These are phyloP conservation scores for Thinocorus orbignyianus DNA, from an alignment of 2,113 vertebrate species.

Conservation along the genomic window DNA sequence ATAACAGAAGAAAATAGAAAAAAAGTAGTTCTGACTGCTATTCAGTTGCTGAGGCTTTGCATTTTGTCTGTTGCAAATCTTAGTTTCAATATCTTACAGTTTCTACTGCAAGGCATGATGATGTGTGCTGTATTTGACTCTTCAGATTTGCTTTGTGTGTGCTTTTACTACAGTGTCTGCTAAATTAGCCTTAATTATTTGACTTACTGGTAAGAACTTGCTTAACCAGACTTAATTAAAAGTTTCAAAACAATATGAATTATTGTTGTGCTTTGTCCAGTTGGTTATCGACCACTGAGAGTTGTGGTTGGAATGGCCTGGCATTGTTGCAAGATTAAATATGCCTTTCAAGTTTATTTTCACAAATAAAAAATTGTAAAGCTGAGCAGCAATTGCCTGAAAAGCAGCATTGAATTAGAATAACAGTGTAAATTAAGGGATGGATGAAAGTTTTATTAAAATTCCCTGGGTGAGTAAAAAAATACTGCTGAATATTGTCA, in stretches of 20 bases:
- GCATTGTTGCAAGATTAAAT: neutral
- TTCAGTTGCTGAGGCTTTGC: neutral
- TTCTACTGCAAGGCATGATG: neutral
- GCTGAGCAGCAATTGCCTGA: neutral
- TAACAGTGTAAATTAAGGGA: neutral
- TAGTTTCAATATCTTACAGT: neutral
- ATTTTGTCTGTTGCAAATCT: neutral
- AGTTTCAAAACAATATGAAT: neutral
- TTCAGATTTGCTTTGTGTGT: neutral
- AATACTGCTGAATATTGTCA: neutral
- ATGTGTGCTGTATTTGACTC: neutral
- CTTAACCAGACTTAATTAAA: constrained; percentile 40
- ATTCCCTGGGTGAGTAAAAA: neutral
- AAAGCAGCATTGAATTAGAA: neutral
- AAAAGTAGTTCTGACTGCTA: neutral
- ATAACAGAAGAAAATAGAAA: neutral
- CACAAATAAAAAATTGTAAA: neutral
- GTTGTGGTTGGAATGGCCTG: neutral
- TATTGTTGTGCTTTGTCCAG: constrained; percentile 32
- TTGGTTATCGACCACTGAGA: neutral
- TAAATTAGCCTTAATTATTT: constrained; percentile 40
- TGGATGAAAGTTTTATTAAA: neutral
- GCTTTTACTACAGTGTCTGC: neutral
- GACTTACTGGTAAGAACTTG: constrained; percentile 15
- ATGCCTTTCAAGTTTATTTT: constrained; percentile 27